Percentiles rank a stretch among this genome's conserved stretches.
These are phyloP conservation scores for Caenorhabditis afra DNA, from an alignment of 2,888 invertebrate genomes.

Conservation along the genomic window DNA sequence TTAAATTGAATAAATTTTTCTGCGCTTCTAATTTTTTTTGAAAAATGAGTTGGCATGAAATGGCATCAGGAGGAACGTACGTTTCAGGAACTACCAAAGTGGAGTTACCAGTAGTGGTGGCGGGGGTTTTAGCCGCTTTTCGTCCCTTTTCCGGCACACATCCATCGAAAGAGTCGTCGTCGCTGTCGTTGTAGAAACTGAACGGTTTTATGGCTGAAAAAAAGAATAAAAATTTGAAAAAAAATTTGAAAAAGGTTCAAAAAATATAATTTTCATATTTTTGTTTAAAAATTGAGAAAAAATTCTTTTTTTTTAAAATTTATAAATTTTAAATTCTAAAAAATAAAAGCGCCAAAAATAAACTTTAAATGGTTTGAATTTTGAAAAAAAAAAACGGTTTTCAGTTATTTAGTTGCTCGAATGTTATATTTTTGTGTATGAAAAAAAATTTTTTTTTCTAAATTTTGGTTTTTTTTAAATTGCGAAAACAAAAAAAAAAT, in stretches of 20 bases:
- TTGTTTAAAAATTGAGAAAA: neutral
- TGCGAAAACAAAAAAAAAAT: too few relatives aligned
- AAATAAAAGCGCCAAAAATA: neutral
- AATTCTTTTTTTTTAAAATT: neutral
- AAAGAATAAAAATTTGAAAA: neutral
- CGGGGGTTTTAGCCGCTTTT: neutral
- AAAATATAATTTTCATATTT: too few relatives aligned
- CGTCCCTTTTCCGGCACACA: neutral
- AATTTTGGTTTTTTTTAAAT: neutral
- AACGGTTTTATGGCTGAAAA: constrained; percentile 34
- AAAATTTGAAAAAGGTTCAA: too few relatives aligned
- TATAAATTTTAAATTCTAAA: neutral
- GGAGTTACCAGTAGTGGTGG: too few relatives aligned
- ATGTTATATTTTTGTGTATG: too few relatives aligned
- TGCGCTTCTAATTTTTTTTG: too few relatives aligned
- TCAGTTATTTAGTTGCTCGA: constrained; percentile 15
- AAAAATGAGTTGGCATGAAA: too few relatives aligned
- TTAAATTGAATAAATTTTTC: too few relatives aligned
- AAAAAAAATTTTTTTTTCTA: constrained; percentile 2
- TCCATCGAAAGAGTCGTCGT: constrained; percentile 47
- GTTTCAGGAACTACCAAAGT: too few relatives aligned
- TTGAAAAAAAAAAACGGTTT: neutral
- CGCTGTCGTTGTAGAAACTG: constrained; percentile 24
- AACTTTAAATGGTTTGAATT: neutral
- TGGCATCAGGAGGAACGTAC: too few relatives aligned